These are phyloP conservation scores for Gandaritis pyraliata DNA, from an alignment of 2,888 invertebrate species.

Conservation along the genomic window DNA sequence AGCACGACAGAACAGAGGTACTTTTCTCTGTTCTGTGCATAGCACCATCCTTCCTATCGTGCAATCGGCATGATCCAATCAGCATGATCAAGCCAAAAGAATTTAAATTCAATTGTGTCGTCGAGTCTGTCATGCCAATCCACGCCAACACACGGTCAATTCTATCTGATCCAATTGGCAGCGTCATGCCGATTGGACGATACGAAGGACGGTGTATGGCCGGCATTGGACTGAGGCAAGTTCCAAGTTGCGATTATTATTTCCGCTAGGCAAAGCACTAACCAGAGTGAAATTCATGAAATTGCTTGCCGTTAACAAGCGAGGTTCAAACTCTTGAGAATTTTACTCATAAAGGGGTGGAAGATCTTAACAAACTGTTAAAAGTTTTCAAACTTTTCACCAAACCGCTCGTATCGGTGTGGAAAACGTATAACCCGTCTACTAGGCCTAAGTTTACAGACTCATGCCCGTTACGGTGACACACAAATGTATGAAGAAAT, in stretches of 20 bases:
- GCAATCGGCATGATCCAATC: no score
- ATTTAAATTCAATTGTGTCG: no score
- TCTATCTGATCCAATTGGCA: no score
- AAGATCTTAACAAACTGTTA: constrained; percentile 6
- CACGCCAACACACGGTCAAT: no score
- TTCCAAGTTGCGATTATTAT: not conserved
- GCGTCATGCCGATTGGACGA: no score
- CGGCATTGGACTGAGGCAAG: not conserved
- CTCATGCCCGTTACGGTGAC: not conserved
- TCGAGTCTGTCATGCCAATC: no score
- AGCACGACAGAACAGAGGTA: no score
- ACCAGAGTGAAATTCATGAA: constrained; percentile 35
- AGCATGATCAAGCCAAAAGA: no score
- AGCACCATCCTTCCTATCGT: no score
- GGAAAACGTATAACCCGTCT: constrained; percentile 4
- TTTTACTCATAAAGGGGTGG: constrained; percentile 16
- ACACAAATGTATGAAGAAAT: not conserved
- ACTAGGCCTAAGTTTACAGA: not conserved
- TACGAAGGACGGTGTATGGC: no score
- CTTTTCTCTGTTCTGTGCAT: no score
- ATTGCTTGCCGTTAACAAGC: not conserved
- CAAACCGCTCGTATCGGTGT: constrained; percentile 5
- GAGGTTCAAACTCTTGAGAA: constrained; percentile 6
- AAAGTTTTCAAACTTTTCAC: constrained; percentile 16
- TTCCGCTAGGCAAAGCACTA: constrained; percentile 1